Base-by-base conservation (phyloP, 1,140 invertebrate species). In the Hyles euphorbiae region DNA sequence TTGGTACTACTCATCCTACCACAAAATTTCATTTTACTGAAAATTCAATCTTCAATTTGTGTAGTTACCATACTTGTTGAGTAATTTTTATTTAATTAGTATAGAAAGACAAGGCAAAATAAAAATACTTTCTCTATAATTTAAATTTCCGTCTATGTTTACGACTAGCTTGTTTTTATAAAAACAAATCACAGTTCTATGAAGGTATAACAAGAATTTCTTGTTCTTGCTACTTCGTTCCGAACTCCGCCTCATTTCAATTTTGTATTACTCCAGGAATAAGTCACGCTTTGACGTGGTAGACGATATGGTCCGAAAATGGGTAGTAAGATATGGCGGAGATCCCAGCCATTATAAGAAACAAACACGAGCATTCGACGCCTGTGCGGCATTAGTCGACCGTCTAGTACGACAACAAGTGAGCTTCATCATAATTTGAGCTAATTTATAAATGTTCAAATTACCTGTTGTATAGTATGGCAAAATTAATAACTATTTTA, bases 331-430 rank as follows among this genome's bases (percentile, higher is more conserved):
- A 44, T 70, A 77, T 52, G 85, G 85, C 40, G 85, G 83, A 0
- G 83, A 86, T 54, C 82, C 83, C 0, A 74, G 67, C 32, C 65
- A 74, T 34, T 86, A 83, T 60, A 86, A 86, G 64, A 83, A 79
- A 43, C 81, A 83, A 47, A 86, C 83, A 5, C 67, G 75, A 5
- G 83, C 82, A 0, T 88, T 86, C 44, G 85, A 88, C 52, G 74
- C 81, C 3, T 65, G 86, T 0, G 85, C 83, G 3, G 68, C 73
- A 12, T 66, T 87, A 3, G 74, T 76, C 5, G 83, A 87, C 55
- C 63, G 74, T n/a, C 72, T 87, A 3, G 69, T 87, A 10, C 60
- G 72, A 22, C 70, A 86, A 60, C 83, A 87, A 56, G 84, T 86
- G 63, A 40, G 32, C 34, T 59, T 47, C 46, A 22, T 22, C 22